phyloP scores from a whole-genome alignment of 2,797 vertebrate species.

The Oryzias dopingdopingensis region DNA sequence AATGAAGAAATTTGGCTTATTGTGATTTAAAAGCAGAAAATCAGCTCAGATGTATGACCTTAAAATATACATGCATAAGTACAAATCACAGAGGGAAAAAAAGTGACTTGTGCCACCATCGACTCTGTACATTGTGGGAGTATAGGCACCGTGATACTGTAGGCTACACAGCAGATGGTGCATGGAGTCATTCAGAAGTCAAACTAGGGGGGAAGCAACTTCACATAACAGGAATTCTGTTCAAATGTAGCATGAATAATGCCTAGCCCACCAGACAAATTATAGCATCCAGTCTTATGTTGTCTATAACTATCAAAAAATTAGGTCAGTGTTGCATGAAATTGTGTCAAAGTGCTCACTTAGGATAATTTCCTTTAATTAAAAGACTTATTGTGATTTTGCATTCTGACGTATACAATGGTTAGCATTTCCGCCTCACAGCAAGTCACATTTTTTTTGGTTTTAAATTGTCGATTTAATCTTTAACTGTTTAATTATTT shows the following conservation, averaged over 20 bases:
- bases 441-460: constrained; percentile 15
- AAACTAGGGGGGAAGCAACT: constrained; percentile 30
- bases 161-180: constrained; percentile 47
- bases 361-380: constrained; percentile 35
- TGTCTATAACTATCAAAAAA: constrained; percentile 42
- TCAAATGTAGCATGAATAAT: constrained; percentile 49
- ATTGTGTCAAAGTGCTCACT: constrained; percentile 36
- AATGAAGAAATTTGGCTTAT: constrained; percentile 58
- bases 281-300: constrained; percentile 40
- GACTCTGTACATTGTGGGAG: constrained; percentile 37
- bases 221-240: constrained; percentile 59
- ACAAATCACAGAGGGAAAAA: constrained; percentile 3
- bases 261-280: constrained; percentile 29
- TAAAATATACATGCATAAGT: constrained; percentile 28
- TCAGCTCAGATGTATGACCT: constrained; percentile 36
- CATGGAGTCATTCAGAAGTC: constrained; percentile 36
- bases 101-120: constrained; percentile 2
- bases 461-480: not conserved
- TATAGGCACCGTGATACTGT: constrained; percentile 5
- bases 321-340: constrained; percentile 27
- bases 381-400: constrained; percentile 43
- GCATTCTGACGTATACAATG: constrained; percentile 54
- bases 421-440: constrained; percentile 25
- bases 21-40: constrained; percentile 57
- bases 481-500: constrained; percentile 18